Base-by-base conservation (phyloP, 2,797 vertebrate genomes). In the Pangasius larnaudii region DNA sequence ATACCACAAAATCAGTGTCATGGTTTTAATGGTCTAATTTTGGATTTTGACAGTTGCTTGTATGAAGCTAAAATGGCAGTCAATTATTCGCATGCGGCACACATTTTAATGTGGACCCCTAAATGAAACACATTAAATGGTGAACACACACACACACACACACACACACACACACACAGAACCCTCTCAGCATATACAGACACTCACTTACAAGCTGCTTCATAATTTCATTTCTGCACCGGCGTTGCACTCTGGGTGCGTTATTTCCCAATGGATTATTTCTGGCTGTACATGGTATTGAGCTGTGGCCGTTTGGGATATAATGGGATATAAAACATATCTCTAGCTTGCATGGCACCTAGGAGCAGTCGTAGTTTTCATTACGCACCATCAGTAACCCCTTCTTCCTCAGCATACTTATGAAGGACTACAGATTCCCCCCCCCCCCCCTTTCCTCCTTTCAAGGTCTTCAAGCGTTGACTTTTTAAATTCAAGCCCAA, bases 161-260 rank as follows among this genome's bases (percentile, higher is more conserved):
- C 90, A 91, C 90, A 71, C 72, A 87, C 83, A 80, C 94, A 95
- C 95, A 79, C 51, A 79, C 16, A 94, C 91, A 85, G 89, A 90
- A 11, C 53, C 93, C 86, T 85, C 85, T 90, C 77, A 89, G 91
- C 93, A 94, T 91, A 92, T 92, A 92, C 89, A 92, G 93, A 93
- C 93, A 90, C 94, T 90, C 88, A 88, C 94, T 95, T 93, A 95
- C 93, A 95, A 96, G 95, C 95, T 93, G 94, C 90, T 92, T 94
- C 92, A 94, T 96, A 96, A 96, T 96, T 96, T 96, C 93, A 95
- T 96, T 95, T 96, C 94, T 94, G 94, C 94, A 95, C 94, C 94
- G 94, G 94, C 92, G 93, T 95, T 95, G 95, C 94, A 93, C 95
- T 96, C 93, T 94, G 95, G 95, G 96, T 96, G 95, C 94, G 94